A percentile compares a stretch with the other conserved stretches of the same genome.
Evolutionary conservation across 1,140 invertebrate genomes (phyloP).

Genomic region (Camponotus vicinus): DNA sequence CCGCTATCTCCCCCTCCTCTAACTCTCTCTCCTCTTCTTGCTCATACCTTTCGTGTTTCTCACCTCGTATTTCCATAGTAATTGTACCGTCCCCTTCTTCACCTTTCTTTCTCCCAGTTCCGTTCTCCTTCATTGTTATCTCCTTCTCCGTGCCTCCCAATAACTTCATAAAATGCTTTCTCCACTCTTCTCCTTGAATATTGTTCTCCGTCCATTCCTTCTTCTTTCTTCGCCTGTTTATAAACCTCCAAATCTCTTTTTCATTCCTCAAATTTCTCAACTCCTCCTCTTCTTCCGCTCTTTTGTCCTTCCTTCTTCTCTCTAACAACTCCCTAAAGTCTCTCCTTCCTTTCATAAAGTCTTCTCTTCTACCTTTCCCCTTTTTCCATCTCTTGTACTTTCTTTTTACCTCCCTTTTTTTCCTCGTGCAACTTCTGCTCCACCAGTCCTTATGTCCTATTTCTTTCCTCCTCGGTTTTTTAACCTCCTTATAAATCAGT

Average conservation of each 20-base stretch:
- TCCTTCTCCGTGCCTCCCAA: neutral
- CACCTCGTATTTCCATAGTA: too few species aligned
- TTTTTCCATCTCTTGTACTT: neutral
- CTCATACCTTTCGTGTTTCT: too few species aligned
- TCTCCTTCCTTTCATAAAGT: neutral
- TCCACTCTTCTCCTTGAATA: too few species aligned
- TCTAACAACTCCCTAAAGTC: too few species aligned
- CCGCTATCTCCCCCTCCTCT: slow-evolving; percentile 11
- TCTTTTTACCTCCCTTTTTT: neutral
- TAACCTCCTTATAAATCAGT: too few species aligned
- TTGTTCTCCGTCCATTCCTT: neutral
- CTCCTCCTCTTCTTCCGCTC: neutral
- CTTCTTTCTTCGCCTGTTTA: neutral
- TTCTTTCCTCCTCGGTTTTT: neutral
- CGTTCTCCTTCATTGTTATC: too few species aligned
- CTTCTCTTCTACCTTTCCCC: neutral
- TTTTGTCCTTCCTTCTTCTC: neutral
- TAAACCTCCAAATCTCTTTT: too few species aligned
- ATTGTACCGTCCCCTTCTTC: too few species aligned
- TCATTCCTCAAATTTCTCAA: neutral
- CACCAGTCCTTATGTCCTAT: neutral
- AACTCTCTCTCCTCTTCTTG: too few species aligned
- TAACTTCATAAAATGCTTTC: neutral
- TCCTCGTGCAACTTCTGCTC: neutral
- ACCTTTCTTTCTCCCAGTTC: too few species aligned